These are phyloP conservation scores for Conomelus anceps DNA, from an alignment of 2,888 invertebrate genomes.

Conservation along the genomic window DNA sequence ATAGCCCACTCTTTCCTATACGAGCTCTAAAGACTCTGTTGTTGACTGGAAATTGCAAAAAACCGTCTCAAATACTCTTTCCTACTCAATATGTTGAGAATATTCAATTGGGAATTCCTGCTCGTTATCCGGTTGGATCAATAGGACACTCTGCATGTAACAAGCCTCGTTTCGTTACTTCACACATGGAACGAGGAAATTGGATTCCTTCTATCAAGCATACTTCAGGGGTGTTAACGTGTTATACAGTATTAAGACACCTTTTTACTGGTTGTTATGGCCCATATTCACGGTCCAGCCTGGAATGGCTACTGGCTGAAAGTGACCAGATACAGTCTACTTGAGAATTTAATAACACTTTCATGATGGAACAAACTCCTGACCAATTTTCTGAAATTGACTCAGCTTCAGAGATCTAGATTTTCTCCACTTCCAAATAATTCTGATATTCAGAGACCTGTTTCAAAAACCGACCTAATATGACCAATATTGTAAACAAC, in stretches of 20 bases:
- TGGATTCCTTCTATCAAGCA: neutral
- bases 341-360: no score
- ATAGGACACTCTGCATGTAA: neutral
- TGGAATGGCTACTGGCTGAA: neutral
- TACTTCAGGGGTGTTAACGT: neutral
- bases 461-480: no score
- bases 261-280: neutral
- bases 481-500: no score
- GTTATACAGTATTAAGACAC: neutral
- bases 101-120: neutral
- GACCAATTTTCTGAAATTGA: no score
- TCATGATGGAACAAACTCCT: no score
- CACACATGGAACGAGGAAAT: neutral
- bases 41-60: neutral
- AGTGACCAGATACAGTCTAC: neutral
- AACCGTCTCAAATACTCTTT: neutral
- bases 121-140: neutral
- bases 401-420: no score
- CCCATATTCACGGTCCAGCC: neutral
- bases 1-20: neutral
- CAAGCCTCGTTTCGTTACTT: neutral
- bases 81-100: neutral
- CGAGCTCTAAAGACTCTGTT: neutral
- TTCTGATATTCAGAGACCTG: no score
- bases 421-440: no score